These are phyloP conservation scores for Pteria penguin DNA, from an alignment of 2,888 invertebrate species.

Conservation along the genomic window DNA sequence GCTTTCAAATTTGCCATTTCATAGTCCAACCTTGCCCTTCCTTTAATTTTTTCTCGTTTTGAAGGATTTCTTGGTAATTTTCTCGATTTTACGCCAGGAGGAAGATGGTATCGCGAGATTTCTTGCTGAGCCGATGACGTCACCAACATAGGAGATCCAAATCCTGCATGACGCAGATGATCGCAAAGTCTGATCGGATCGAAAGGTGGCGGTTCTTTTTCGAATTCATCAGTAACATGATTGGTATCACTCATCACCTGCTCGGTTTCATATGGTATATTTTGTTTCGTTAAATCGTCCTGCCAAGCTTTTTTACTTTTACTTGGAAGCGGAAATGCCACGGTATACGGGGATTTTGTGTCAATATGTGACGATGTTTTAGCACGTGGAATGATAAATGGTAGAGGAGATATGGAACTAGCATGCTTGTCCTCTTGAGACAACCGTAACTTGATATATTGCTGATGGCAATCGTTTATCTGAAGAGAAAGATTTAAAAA, in stretches of 20 bases:
- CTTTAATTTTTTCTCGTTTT: slow-evolving; percentile 66
- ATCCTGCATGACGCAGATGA: slow-evolving; percentile 56
- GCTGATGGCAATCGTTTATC: slow-evolving; percentile 55
- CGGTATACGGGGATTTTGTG: slow-evolving; percentile 25
- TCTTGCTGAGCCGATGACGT: slow-evolving; percentile 47
- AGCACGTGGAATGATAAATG: slow-evolving; percentile 47
- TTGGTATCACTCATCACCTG: neutral
- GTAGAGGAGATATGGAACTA: slow-evolving; percentile 38
- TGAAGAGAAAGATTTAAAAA: slow-evolving; percentile 32
- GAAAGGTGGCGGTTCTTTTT: neutral
- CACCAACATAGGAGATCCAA: slow-evolving; percentile 53
- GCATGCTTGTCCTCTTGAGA: slow-evolving; percentile 1
- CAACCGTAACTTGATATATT: slow-evolving; percentile 49
- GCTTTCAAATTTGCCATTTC: slow-evolving; percentile 71
- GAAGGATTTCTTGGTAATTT: slow-evolving; percentile 62
- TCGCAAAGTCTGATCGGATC: slow-evolving; percentile 56
- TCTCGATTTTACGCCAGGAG: slow-evolving; percentile 50
- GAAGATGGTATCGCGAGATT: slow-evolving; percentile 42
- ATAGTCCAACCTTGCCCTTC: slow-evolving; percentile 65
- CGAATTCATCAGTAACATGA: neutral
- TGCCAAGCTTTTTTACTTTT: slow-evolving; percentile 10
- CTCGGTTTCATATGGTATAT: neutral
- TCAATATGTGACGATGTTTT: slow-evolving; percentile 30
- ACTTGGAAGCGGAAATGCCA: slow-evolving; percentile 44
- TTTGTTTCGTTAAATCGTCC: neutral